phyloP scores from a whole-genome alignment of 1,140 invertebrate species.

The Drosophila repletoides region DNA sequence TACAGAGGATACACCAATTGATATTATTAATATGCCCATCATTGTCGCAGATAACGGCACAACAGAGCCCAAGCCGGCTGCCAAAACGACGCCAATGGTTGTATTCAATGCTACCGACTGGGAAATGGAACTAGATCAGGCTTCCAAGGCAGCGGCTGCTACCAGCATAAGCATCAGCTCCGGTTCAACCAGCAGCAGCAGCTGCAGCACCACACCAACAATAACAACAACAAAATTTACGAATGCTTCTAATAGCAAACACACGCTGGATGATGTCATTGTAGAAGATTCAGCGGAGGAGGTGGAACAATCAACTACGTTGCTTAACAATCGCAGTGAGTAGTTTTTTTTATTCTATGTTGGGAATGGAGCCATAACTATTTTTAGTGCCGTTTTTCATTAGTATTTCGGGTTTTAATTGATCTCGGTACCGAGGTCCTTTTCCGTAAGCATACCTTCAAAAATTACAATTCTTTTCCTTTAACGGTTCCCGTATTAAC shows the following conservation, averaged over 20 bases:
- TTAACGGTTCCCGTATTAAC: too few relatives aligned
- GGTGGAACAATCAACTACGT: conserved; percentile 13
- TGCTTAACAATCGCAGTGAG: conserved; percentile 63
- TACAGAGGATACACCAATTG: conserved; percentile 84
- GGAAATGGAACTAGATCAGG: conserved; percentile 85
- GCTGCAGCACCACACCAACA: conserved; percentile 6
- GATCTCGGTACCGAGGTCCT: too few relatives aligned
- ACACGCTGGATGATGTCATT: conserved; percentile 63
- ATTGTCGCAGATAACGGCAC: conserved; percentile 71
- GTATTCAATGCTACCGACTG: conserved; percentile 83
- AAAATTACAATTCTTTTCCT: too few relatives aligned
- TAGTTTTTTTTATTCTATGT: not conserved
- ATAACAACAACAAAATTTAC: not conserved
- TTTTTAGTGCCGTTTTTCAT: too few relatives aligned
- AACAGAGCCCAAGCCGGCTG: conserved; percentile 12
- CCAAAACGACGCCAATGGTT: conserved; percentile 42
- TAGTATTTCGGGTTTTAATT: too few relatives aligned
- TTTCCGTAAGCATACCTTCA: too few relatives aligned
- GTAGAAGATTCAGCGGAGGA: conserved; percentile 54
- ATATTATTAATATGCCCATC: conserved; percentile 80
- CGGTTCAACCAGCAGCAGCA: not conserved
- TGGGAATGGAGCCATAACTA: too few relatives aligned
- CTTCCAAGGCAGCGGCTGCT: conserved; percentile 74
- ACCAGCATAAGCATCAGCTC: conserved; percentile 29
- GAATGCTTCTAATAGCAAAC: conserved; percentile 36